Conservation (phyloP, 2,113 vertebrate genomes). For the Pelvicachromis taeniatus region DNA sequence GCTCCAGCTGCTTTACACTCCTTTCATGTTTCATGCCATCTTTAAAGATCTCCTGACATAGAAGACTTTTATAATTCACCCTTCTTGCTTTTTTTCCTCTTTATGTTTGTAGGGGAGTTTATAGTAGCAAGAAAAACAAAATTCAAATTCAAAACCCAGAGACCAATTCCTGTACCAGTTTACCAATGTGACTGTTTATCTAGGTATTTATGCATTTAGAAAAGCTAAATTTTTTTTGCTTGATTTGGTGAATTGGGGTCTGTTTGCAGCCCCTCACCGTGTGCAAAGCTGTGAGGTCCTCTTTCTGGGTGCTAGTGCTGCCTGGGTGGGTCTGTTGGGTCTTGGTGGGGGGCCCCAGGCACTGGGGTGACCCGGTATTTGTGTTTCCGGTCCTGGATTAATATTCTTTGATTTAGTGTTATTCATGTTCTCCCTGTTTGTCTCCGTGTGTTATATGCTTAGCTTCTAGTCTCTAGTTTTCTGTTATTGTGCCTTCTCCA, state of each 20-base stretch:
- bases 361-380: neutral
- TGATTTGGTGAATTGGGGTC: neutral
- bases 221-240: neutral
- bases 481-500: neutral
- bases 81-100: neutral
- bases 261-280: too few species aligned
- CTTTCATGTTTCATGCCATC: neutral
- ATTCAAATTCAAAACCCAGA: neutral
- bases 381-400: neutral
- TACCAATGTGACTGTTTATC: neutral
- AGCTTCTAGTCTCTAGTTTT: neutral
- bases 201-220: neutral
- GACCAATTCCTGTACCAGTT: neutral
- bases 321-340: too few species aligned
- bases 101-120: neutral
- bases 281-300: too few species aligned
- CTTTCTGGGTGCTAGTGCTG: too few species aligned
- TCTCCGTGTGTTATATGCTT: neutral
- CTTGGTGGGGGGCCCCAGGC: too few species aligned
- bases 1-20: neutral
- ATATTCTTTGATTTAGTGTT: neutral
- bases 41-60: too few species aligned
- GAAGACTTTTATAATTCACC: neutral
- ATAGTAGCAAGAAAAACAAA: neutral
- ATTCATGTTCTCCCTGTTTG: neutral